Conservation (phyloP, 1,140 invertebrate species). For the fruit fly (Drosophila melanogaster) region DNA sequence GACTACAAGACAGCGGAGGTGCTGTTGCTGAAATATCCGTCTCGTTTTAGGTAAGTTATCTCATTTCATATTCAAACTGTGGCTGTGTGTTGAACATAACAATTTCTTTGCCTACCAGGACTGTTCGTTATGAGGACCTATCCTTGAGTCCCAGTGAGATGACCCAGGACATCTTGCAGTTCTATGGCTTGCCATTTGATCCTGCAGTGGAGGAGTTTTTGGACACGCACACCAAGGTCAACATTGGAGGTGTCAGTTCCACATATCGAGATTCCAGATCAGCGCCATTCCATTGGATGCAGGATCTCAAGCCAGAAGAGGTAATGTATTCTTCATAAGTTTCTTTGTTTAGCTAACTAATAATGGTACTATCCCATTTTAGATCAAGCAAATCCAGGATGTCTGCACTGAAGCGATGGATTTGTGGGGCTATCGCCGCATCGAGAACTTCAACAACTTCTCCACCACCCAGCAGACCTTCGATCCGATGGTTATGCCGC, state of each 20-base stretch:
- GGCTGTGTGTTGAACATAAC: neutral
- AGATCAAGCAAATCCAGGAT: constrained; percentile 86
- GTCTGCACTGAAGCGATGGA: constrained; percentile 90
- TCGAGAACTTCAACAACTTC: constrained; percentile 84
- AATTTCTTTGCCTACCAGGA: constrained; percentile 85
- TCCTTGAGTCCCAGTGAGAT: constrained; percentile 90
- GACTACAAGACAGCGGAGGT: constrained; percentile 91
- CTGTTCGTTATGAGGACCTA: constrained; percentile 93
- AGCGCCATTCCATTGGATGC: constrained; percentile 93
- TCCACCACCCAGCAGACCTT: constrained; percentile 70
- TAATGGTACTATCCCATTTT: neutral
- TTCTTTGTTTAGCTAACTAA: neutral
- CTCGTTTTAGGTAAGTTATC: constrained; percentile 88
- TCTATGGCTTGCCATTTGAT: constrained; percentile 91
- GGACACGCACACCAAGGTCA: constrained; percentile 91
- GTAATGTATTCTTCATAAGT: constrained; percentile 74
- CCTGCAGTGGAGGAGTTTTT: constrained; percentile 89
- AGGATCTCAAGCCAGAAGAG: constrained; percentile 89
- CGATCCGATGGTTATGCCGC: constrained; percentile 79
- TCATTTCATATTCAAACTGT: no score
- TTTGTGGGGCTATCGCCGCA: constrained; percentile 91
- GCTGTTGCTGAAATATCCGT: constrained; percentile 89
- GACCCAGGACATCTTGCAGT: constrained; percentile 90
- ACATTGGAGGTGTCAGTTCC: constrained; percentile 92
- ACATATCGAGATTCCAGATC: constrained; percentile 93